These are phyloP conservation scores for Lethenteron reissneri DNA, from an alignment of 2,113 vertebrate genomes.

Conservation along the genomic window DNA sequence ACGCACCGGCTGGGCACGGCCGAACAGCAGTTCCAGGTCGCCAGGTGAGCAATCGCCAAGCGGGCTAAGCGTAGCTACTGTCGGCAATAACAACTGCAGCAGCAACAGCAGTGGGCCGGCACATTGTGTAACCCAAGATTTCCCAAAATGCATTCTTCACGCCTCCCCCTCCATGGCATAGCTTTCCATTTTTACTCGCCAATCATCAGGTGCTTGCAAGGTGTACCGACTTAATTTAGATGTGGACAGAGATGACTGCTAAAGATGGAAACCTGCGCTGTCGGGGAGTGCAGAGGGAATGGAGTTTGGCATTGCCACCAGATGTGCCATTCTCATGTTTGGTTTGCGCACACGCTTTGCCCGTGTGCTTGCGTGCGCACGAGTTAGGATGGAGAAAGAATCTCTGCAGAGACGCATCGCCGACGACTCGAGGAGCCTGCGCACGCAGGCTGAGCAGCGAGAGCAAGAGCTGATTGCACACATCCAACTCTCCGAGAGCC, in stretches of 20 bases:
- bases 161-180: too few species aligned
- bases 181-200: too few species aligned
- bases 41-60: too few species aligned
- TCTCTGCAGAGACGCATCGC: conserved; percentile 34
- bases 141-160: too few species aligned
- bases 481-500: conserved; percentile 59
- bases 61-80: too few species aligned
- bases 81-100: too few species aligned
- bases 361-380: conserved; percentile 11
- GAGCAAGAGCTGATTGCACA: conserved; percentile 54
- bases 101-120: too few species aligned
- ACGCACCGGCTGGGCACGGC: neutral
- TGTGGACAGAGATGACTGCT: neutral
- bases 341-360: conserved; percentile 2
- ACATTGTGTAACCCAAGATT: too few species aligned
- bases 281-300: too few species aligned
- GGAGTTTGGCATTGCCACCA: too few species aligned
- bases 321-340: neutral
- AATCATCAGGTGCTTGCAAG: neutral
- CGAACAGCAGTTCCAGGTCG: neutral
- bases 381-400: conserved; percentile 48
- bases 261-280: neutral
- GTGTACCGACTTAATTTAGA: conserved; percentile 3
- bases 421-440: conserved; percentile 39
- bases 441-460: conserved; percentile 42